These are phyloP conservation scores for Aphelinus atriplicis DNA, from an alignment of 1,140 invertebrate species.

Conservation along the genomic window DNA sequence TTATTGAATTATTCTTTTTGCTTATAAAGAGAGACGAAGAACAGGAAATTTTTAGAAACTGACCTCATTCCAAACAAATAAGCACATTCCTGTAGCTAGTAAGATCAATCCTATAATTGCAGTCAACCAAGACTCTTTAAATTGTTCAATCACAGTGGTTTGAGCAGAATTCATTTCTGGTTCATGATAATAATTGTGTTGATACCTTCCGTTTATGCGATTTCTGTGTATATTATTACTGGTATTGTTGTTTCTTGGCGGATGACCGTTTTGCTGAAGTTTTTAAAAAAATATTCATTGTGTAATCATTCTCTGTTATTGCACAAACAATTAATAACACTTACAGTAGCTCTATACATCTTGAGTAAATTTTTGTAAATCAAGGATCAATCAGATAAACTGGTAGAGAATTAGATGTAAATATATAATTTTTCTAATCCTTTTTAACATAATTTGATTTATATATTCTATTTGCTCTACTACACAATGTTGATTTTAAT, in stretches of 20 bases:
- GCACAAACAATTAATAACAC: too few species aligned
- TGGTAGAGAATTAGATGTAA: too few species aligned
- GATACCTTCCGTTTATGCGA: constrained; percentile 42
- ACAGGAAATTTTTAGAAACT: constrained; percentile 13
- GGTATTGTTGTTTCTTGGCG: constrained; percentile 45
- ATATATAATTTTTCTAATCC: too few species aligned
- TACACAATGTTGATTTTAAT: too few species aligned
- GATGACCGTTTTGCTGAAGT: constrained; percentile 51
- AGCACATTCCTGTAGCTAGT: constrained; percentile 68
- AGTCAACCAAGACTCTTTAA: constrained; percentile 72
- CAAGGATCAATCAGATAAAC: too few species aligned
- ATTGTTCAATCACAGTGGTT: constrained; percentile 68
- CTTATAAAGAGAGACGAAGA: neutral
- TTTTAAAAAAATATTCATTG: too few species aligned
- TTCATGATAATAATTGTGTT: constrained; percentile 13
- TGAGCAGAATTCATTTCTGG: constrained; percentile 38
- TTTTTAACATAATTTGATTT: too few species aligned
- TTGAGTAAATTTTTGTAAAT: too few species aligned
- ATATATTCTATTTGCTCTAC: too few species aligned
- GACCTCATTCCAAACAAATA: constrained; percentile 83
- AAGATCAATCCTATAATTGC: constrained; percentile 70
- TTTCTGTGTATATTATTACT: constrained; percentile 47
- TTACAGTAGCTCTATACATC: too few species aligned
- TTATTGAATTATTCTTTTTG: constrained; percentile 17
- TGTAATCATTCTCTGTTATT: too few species aligned